A percentile compares a stretch with the other conserved stretches of the same genome.
Evolutionary conservation across 2,797 vertebrate genomes (phyloP).

Genomic region (Streptopelia turtur): DNA sequence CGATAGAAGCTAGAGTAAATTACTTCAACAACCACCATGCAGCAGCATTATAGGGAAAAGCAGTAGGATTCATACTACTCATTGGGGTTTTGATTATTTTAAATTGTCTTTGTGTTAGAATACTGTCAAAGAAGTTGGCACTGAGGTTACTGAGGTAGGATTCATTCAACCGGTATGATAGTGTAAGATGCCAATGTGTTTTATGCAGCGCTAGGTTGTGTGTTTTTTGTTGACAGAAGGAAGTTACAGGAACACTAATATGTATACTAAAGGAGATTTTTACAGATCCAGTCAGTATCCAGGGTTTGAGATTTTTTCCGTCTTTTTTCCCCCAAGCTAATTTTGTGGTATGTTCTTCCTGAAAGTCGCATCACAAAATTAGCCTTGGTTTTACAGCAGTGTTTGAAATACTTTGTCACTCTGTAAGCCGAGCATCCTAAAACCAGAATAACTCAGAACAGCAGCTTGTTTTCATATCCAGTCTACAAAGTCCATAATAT

Average conservation of each 20-base stretch:
- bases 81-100: neutral
- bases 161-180: neutral
- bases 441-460: neutral
- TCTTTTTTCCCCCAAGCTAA: neutral
- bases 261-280: slow-evolving; percentile 15
- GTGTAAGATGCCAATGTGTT: neutral
- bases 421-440: neutral
- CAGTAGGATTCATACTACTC: neutral
- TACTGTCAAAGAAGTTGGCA: neutral
- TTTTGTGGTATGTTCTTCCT: neutral
- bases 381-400: neutral
- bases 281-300: neutral
- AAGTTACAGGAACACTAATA: neutral
- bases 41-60: neutral
- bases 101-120: neutral
- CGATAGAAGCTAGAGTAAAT: neutral
- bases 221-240: neutral
- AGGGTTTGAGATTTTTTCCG: neutral
- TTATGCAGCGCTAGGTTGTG: neutral
- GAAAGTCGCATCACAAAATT: slow-evolving; percentile 2
- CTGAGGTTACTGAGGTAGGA: neutral
- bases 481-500: neutral
- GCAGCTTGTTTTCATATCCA: neutral
- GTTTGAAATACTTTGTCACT: neutral
- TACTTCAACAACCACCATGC: neutral